Base-by-base conservation (phyloP, 2,888 invertebrate species). In the Hirtodrosophila cameraria region DNA sequence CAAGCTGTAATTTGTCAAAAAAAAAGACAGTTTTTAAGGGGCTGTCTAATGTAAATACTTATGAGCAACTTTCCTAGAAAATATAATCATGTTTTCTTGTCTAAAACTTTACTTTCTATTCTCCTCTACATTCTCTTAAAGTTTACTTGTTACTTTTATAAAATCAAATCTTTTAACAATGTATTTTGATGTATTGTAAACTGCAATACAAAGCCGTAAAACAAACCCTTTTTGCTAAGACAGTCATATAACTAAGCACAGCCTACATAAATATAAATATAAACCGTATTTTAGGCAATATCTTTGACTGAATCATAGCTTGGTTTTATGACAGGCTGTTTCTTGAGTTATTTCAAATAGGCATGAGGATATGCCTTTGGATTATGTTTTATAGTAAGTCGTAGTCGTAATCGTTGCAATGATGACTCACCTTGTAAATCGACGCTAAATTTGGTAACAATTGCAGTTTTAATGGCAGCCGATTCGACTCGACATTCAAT, bases 401-500 rank as follows among this genome's bases (percentile, higher is more conserved):
- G 18, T 30, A 15, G 11, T 38, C 12, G 18, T 31, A 23, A 20
- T 25, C 8, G 13, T 18, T 9, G 15, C 1, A 13, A 39, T 50
- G 48, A 36, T 60, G 42, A 71, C 75, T 78, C 91, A 95, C 95
- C 95, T 90, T 95, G 93, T 70, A 95, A 93, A 88, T 95, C 94
- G 55, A 94, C 85, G 48, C 81, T 74, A 58, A 91, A 86, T 57
- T 85, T 80, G 65, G 85, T 79, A 59, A 80, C 79, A 55, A 90
- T 91, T 45, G 92, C 90, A 71, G 93, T 91, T 41, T 93, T 93
- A 49, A 91, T 84, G 12, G 92, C 92, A 41, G 94, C 92, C 30
- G 94, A 94, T 53, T 92, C 92, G 84, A 94, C 94, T 79, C 93
- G 93, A 90, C 95, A 95, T 88, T 94, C 94, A 89, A 94, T 94